Conservation (phyloP, 2,113 vertebrate genomes). For the Forbesichthys agassizii region DNA sequence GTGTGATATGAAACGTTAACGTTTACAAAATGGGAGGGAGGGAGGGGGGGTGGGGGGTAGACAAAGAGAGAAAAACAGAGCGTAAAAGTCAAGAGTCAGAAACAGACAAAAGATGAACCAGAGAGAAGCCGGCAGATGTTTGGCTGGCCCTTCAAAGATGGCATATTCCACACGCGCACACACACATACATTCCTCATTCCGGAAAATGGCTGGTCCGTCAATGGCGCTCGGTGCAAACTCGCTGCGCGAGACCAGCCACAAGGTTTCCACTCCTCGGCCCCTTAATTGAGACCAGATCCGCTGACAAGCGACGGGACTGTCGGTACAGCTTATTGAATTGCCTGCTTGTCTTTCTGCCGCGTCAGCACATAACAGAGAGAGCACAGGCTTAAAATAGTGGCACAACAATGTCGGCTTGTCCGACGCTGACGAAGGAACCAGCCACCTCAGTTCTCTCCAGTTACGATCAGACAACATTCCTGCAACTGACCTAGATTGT, state of each 20-base stretch:
- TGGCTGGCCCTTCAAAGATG: slow-evolving; percentile 78
- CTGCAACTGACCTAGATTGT: slow-evolving; percentile 2
- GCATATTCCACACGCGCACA: slow-evolving; percentile 24
- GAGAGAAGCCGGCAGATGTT: slow-evolving; percentile 73
- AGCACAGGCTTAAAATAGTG: slow-evolving; percentile 32
- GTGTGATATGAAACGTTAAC: not conserved
- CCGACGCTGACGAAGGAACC: no score
- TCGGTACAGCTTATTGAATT: slow-evolving; percentile 15
- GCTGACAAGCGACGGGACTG: not conserved
- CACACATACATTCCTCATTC: slow-evolving; percentile 47
- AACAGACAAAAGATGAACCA: slow-evolving; percentile 26
- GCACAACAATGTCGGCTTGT: slow-evolving; percentile 16
- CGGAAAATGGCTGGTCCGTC: slow-evolving; percentile 29
- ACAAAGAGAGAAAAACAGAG: slow-evolving; percentile 5
- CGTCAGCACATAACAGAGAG: slow-evolving; percentile 30
- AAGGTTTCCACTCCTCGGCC: slow-evolving; percentile 9
- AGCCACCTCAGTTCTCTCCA: no score
- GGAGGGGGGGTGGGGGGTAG: slow-evolving; percentile 1
- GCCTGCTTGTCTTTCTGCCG: slow-evolving; percentile 40
- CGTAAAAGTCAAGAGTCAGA: not conserved
- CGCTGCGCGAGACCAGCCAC: not conserved
- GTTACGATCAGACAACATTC: not conserved
- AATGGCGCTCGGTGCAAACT: slow-evolving; percentile 5
- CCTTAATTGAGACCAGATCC: slow-evolving; percentile 53
- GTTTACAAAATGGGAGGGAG: not conserved